Percentiles rank a stretch among this genome's conserved stretches.
Conservation (phyloP, 1,140 invertebrate species). For the Macrobrachium rosenbergii region DNA sequence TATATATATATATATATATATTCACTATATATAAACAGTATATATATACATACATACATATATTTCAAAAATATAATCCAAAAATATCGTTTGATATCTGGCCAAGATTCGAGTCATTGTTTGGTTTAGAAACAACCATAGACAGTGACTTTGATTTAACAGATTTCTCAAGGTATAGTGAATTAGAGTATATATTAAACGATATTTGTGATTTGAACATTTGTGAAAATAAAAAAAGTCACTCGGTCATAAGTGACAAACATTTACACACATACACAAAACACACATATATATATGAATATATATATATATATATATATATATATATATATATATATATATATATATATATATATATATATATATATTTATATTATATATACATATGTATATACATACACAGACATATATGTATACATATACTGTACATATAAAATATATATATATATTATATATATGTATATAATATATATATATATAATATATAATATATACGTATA, state of each 20-base stretch:
- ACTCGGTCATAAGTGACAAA: too few relatives aligned
- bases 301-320: not conserved
- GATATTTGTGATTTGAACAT: too few relatives aligned
- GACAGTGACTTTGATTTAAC: too few relatives aligned
- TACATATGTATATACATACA: not conserved
- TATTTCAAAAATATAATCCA: not conserved
- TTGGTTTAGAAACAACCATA: too few relatives aligned
- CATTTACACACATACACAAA: too few relatives aligned
- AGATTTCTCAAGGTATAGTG: too few relatives aligned
- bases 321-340: slow-evolving; percentile 5
- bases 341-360: slow-evolving; percentile 11
- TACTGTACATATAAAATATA: not conserved
- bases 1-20: slow-evolving; percentile 15
- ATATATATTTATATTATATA: slow-evolving; percentile 17
- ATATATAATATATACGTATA: not conserved
- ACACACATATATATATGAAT: not conserved
- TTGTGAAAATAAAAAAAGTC: too few relatives aligned
- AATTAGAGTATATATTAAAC: too few relatives aligned
- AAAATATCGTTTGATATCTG: too few relatives aligned
- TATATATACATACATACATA: not conserved
- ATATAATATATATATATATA: slow-evolving; percentile 1
- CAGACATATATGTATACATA: not conserved
- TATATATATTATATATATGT: not conserved
- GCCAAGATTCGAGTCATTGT: too few relatives aligned
- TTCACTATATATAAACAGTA: not conserved